Percentiles rank a stretch among this genome's conserved stretches.
Conservation (phyloP, 2,113 vertebrate genomes). For the Microcebus lehilahytsara region DNA sequence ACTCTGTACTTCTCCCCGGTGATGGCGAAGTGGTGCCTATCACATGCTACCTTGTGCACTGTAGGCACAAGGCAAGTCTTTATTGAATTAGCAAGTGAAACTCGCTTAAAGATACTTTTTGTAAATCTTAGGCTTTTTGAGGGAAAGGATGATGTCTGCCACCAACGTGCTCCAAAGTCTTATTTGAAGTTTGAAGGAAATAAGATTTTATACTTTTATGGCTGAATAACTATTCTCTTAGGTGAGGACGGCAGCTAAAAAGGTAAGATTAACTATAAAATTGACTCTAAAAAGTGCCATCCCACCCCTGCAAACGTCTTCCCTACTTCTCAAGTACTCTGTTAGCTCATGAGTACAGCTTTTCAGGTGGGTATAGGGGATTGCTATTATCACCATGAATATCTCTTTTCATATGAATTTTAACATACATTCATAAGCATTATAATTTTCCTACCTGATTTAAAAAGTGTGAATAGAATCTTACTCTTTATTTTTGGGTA, state of each 20-base stretch:
- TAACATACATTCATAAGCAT: conserved; percentile 21
- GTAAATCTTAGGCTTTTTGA: not conserved
- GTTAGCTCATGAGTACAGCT: not conserved
- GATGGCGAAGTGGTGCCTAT: not conserved
- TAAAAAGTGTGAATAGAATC: conserved; percentile 29
- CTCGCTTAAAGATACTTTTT: not conserved
- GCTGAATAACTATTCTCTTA: not conserved
- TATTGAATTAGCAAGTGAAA: not conserved
- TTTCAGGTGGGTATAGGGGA: not conserved
- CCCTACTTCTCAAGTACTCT: not conserved
- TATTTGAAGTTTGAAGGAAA: conserved; percentile 32
- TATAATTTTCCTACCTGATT: conserved; percentile 35
- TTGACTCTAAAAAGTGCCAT: not conserved
- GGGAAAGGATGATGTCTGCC: not conserved
- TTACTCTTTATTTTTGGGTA: conserved; percentile 44
- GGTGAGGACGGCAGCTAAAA: conserved; percentile 22
- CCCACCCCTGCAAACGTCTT: not conserved
- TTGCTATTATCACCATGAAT: not conserved
- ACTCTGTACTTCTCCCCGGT: not conserved
- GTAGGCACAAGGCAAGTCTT: conserved; percentile 20
- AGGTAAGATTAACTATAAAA: conserved; percentile 5
- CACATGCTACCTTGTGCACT: not conserved
- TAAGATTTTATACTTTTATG: conserved; percentile 29
- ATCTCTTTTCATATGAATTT: conserved; percentile 48
- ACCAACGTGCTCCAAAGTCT: not conserved